Base-by-base conservation (phyloP, 1,140 invertebrate species). In the Lanistes nyassanus region DNA sequence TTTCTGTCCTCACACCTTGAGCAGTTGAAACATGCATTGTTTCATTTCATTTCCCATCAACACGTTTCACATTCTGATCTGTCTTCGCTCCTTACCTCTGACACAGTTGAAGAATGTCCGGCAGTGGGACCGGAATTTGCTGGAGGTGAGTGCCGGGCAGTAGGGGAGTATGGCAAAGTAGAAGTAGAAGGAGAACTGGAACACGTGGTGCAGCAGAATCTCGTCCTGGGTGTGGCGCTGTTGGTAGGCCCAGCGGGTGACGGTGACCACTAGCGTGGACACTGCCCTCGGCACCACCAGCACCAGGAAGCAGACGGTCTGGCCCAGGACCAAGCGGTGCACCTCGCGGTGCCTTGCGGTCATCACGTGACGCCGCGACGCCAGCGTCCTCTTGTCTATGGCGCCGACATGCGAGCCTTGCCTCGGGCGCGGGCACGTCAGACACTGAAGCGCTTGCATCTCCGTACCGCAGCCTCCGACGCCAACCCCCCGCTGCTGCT, bases 141-240 rank as follows among this genome's bases (percentile, higher is more conserved):
- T 71, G 0, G 81, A 84, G 6, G 80, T 71, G 4, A 81, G 9
- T 7, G 81, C 72, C 64, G 82, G 78, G 29, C 79, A 74, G 56
- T 78, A 34, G 11, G 82, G 79, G 62, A 81, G 79, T 6, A 82
- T 34, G 31, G 80, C 75, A 75, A 84, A 84, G 55, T 81, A 84
- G 19, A 80, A 75, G 62, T 82, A 81, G 76, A 84, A 84, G 0
- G 77, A 42, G 64, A 82, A 79, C 66, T 84, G 82, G 26, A 84
- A 78, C 16, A 84, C 74, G 58, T 82, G 80, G 47, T 80, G 75
- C 9, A 81, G 58, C 3, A 82, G 73, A 26, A 84, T 60, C 36
- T 76, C 80, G 42, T 79, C 64, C 26, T 77, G 56, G n/a, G 75
- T 64, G 42, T 74, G 76, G 11, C 31, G 26, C 9, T 73, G 69